phyloP scores from a whole-genome alignment of 2,113 vertebrate genomes.

The Anguilla rostrata region DNA sequence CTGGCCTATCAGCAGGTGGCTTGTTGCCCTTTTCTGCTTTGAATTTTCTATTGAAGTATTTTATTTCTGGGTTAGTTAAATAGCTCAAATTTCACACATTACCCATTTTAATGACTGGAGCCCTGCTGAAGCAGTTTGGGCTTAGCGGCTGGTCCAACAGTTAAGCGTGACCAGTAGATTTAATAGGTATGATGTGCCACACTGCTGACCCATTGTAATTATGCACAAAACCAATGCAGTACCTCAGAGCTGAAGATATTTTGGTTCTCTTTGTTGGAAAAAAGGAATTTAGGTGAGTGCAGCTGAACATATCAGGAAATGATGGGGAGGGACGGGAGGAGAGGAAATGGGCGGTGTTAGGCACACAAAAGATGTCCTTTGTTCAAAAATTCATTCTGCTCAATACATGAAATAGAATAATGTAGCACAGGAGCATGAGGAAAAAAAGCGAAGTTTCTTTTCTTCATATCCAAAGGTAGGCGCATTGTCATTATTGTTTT shows the following conservation, averaged over 20 bases:
- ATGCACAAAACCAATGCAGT: too few relatives aligned
- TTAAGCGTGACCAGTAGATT: background rate
- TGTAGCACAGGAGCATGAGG: background rate
- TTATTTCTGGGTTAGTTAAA: background rate
- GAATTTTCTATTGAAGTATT: background rate
- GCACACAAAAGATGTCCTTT: background rate
- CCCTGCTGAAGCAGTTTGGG: background rate
- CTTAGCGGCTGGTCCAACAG: background rate
- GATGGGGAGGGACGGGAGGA: background rate
- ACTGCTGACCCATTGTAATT: background rate
- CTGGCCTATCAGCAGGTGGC: background rate
- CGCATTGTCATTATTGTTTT: slow-evolving; percentile 13
- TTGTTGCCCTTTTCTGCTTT: background rate
- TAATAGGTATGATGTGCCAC: background rate
- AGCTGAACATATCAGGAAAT: background rate
- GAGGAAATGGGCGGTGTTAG: background rate
- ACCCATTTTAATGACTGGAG: background rate
- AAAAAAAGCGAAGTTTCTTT: background rate
- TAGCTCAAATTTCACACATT: background rate
- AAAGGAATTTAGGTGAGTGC: background rate
- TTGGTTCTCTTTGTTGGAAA: background rate
- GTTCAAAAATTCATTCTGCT: background rate
- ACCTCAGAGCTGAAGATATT: background rate
- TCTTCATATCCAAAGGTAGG: slow-evolving; percentile 3
- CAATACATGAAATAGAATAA: background rate